A percentile compares a stretch with the other conserved stretches of the same genome.
These are phyloP conservation scores for Vireo griseus DNA, from an alignment of 2,797 vertebrate genomes.

Conservation along the genomic window DNA sequence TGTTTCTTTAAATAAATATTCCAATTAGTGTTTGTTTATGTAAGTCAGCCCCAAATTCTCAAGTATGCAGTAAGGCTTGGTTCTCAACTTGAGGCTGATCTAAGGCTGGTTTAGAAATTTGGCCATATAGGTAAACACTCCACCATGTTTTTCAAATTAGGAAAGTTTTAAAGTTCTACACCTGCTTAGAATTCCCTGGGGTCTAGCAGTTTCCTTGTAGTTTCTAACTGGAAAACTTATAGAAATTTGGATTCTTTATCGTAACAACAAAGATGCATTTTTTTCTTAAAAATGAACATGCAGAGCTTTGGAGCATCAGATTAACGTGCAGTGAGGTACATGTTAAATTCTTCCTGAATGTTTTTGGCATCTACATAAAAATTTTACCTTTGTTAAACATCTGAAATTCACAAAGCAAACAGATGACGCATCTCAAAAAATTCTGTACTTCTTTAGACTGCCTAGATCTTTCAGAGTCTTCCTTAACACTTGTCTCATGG, in stretches of 20 bases:
- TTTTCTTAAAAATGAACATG: background rate
- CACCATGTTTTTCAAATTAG: conserved; percentile 42
- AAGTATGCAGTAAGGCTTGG: background rate
- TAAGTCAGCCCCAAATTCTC: background rate
- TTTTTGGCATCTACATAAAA: background rate
- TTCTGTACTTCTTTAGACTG: background rate
- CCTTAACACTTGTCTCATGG: background rate
- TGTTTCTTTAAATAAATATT: background rate
- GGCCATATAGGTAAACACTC: background rate
- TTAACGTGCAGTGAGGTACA: background rate
- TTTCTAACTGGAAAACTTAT: conserved; percentile 21
- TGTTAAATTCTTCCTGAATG: background rate
- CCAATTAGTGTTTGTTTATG: background rate
- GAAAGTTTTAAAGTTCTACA: background rate
- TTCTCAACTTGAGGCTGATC: background rate
- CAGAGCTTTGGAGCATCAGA: background rate
- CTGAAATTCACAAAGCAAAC: background rate
- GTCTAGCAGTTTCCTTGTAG: conserved; percentile 26
- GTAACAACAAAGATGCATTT: background rate
- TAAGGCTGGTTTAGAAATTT: conserved; percentile 27
- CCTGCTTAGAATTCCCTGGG: conserved; percentile 18
- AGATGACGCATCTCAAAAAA: background rate
- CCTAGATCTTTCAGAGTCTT: background rate
- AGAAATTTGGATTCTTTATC: conserved; percentile 26
- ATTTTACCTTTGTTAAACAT: background rate